These are phyloP conservation scores for Melieria omissa DNA, from an alignment of 2,888 invertebrate genomes.

Conservation along the genomic window DNA sequence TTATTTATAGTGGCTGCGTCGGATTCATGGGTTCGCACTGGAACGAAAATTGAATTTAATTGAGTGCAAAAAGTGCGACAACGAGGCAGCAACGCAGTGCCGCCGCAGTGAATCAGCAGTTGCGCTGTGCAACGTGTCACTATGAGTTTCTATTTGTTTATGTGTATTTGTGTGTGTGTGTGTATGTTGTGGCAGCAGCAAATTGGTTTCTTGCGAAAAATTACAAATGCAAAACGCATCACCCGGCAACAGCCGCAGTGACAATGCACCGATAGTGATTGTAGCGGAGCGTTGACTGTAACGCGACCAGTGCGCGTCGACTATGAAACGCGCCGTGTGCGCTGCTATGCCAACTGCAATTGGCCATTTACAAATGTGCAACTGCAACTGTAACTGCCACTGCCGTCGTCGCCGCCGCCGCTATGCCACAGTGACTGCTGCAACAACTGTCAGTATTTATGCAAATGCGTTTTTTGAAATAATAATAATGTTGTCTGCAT, in stretches of 20 bases:
- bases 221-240: conserved; percentile 16
- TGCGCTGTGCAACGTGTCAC: conserved; percentile 5
- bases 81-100: conserved; percentile 27
- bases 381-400: conserved; percentile 41
- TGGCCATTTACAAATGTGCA: conserved; percentile 38
- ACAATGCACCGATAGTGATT: not conserved
- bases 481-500: conserved; percentile 46
- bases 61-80: conserved; percentile 49
- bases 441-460: conserved; percentile 39
- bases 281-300: not conserved
- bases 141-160: conserved; percentile 21
- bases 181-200: conserved; percentile 28
- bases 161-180: conserved; percentile 9
- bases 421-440: conserved; percentile 19
- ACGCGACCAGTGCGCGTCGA: not conserved
- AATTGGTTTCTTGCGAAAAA: conserved; percentile 34
- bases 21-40: conserved; percentile 3
- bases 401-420: conserved; percentile 17
- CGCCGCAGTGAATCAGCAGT: conserved; percentile 4
- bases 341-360: conserved; percentile 6
- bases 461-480: conserved; percentile 45
- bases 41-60: conserved; percentile 48
- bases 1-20: too few relatives aligned
- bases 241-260: not conserved
- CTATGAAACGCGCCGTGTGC: not conserved